Base-by-base conservation (phyloP, 2,113 vertebrate species). In the Trachemys scripta region DNA sequence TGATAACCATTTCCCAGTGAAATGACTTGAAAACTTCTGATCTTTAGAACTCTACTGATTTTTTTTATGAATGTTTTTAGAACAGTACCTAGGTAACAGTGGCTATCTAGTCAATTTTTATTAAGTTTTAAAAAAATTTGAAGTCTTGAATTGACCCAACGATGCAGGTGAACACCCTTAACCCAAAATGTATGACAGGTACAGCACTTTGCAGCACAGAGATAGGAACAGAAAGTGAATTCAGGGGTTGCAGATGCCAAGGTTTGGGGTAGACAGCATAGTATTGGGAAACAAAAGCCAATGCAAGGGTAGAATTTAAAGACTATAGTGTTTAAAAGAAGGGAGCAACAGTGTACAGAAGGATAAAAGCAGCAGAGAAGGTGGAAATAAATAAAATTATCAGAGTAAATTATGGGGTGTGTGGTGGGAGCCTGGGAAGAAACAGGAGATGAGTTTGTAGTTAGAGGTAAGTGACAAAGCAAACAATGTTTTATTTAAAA, bases 321-420 rank as follows among this genome's bases (percentile, higher is more conserved):
- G 16, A 29, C 16, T 92, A 72, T 80, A 20, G 5, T 86, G n/a
- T 8, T 20, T 12, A 47, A 22, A 82, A 87, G 11, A 24, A 25
- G 5, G 89, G 25, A 19, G 65, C 25, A 91, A 45, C 59, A 0
- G 11, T 27, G 4, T 69, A 0, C 38, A 27, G 89, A 65, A 45
- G 65, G 6, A 38, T 75, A 94, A 89, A 4, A 3, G 24, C 24
- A 47, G 8, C 2, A 38, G 75, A 25, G 76, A 10, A 79, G 38
- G 31, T 11, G 94, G 27, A 92, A 82, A 1, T 22, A 22, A 38
- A 10, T 72, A 22, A 38, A 72, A 72, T 72, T 57, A 76, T 53
- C 31, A 92, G 9, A 82, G 56, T 35, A n/a, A 89, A 87, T 27
- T 4, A 56, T 82, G 25, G 24, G 25, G 38, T n/a, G 82, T 35